phyloP scores from a whole-genome alignment of 2,797 vertebrate species.

The Typhlichthys subterraneus region DNA sequence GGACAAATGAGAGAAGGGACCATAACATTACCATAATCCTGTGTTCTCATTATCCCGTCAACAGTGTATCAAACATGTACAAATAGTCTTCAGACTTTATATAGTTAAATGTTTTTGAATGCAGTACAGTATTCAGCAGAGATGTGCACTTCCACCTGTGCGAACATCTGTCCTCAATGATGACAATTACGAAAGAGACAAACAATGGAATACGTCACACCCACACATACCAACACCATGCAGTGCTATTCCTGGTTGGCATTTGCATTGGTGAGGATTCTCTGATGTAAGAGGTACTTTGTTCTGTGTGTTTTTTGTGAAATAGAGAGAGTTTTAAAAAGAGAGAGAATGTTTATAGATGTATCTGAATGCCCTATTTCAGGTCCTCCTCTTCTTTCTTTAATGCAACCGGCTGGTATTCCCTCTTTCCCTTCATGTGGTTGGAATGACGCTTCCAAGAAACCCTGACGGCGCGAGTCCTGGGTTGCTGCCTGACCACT shows the following conservation, averaged over 20 bases:
- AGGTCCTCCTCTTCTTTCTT: constrained; percentile 44
- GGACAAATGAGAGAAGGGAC: constrained; percentile 15
- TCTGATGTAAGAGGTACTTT: constrained; percentile 42
- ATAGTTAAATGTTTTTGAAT: no score
- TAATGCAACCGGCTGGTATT: constrained; percentile 56
- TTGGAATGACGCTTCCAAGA: constrained; percentile 66
- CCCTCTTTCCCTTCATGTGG: constrained; percentile 74
- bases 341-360: neutral
- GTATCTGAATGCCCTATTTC: constrained; percentile 25
- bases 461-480: constrained; percentile 62
- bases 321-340: neutral
- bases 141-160: no score
- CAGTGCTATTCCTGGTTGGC: constrained; percentile 33
- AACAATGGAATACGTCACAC: constrained; percentile 5
- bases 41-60: no score
- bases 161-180: neutral
- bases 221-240: neutral
- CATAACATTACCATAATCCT: neutral
- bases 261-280: constrained; percentile 45
- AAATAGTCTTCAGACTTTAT: no score
- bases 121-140: no score
- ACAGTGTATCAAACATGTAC: no score
- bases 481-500: constrained; percentile 69
- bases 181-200: constrained; percentile 3
- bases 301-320: constrained; percentile 5